Conservation (phyloP, 2,797 vertebrate species). For the Sarcoramphus papa region DNA sequence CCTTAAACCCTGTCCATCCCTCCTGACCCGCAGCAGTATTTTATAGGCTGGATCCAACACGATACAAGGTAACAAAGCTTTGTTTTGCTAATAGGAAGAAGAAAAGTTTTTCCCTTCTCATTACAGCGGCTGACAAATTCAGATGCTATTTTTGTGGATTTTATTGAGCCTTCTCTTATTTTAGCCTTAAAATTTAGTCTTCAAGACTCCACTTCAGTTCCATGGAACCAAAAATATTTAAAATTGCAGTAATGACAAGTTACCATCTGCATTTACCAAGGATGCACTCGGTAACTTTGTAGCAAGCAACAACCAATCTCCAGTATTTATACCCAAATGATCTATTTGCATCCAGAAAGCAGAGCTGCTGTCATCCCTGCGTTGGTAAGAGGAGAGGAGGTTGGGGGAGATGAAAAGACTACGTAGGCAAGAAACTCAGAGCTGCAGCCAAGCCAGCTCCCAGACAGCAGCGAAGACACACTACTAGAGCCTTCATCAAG, state of each 20-base stretch:
- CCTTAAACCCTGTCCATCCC: neutral
- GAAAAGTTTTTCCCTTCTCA: neutral
- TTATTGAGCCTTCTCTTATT: constrained; percentile 46
- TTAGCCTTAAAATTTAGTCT: constrained; percentile 38
- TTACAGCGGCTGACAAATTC: neutral
- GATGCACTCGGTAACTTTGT: neutral
- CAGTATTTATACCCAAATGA: constrained; percentile 50
- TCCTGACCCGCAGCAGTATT: rapidly evolving
- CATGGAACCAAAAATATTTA: constrained; percentile 26
- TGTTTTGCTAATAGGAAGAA: neutral
- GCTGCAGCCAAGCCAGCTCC: constrained; percentile 31
- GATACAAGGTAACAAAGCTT: neutral
- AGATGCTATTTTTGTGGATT: neutral
- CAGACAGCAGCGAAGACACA: neutral
- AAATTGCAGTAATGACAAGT: constrained; percentile 26
- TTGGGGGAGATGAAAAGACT: neutral
- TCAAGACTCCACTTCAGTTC: neutral
- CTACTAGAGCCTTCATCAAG: neutral
- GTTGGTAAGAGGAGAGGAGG: neutral
- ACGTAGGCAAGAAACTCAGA: neutral
- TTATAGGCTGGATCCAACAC: neutral
- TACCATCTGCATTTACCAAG: constrained; percentile 29
- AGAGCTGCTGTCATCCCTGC: neutral
- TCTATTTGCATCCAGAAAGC: constrained; percentile 17
- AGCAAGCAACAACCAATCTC: constrained; percentile 36